Evolutionary conservation across 2,113 vertebrate genomes (phyloP), one percentile per base, ranked within the genome.

Genomic region (Egretta garzetta): DNA sequence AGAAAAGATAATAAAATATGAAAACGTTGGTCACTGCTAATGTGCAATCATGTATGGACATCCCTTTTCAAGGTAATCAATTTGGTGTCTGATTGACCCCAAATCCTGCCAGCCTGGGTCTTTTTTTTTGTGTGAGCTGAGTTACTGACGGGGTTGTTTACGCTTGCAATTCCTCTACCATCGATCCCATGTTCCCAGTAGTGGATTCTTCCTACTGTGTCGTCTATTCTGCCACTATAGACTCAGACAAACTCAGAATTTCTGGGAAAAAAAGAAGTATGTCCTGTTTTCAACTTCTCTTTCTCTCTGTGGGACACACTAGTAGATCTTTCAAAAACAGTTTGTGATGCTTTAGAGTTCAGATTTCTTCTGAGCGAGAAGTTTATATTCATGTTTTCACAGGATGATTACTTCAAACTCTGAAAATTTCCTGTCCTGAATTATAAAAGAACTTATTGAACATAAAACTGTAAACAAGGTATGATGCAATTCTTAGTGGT

Each of bases 401-500:
- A 5, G 77, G 45, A 86, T 45, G 74, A 86, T 80, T 90, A 85
- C 39, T 68, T 79, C 77, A 93, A 90, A 90, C 39, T 83, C 39
- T 70, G 49, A 86, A 67, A 86, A 87, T 87, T 88, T 95, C 94
- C 90, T 68, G 50, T 62, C 23, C 30, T 45, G 60, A 89, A 52
- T 63, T 45, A 37, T 93, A 86, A 96, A 86, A 95, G 64, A 89
- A 59, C 33, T 75, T 79, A 86, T 12, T 96, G 86, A 95, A 93
- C 45, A 50, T 60, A 56, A 81, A 81, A 52, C n/a, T 79, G n/a
- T 95, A 97, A 97, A 95, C 94, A 95, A 86, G 37, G 39, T 63
- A 60, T 94, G 96, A 96, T 55, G 91, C 33, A 94, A 95, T 91
- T 85, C 73, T 82, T 80, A 63, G 55, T 16, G 32, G 75, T 67